Percentiles rank a stretch among this genome's conserved stretches.
phyloP scores from a whole-genome alignment of 35 echinoderm and acorn worm genomes.

The Holothuria glaberrima region DNA sequence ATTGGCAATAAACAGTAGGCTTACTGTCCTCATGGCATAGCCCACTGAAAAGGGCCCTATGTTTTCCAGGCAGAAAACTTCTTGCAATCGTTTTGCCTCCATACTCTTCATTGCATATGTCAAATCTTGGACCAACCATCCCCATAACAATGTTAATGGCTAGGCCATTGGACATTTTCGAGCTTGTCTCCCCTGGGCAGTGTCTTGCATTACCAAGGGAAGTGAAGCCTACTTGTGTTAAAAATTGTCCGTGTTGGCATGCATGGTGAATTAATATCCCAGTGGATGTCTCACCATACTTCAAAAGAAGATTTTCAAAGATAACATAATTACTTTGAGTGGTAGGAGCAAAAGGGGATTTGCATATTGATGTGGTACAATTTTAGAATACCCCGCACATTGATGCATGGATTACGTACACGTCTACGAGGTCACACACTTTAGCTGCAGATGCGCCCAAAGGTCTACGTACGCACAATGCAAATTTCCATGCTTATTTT shows the following conservation, averaged over 20 bases:
- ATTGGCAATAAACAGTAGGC: too few relatives aligned
- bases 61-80: not conserved
- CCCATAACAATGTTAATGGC: constrained; percentile 30
- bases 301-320: constrained; percentile 11
- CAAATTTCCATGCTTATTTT: too few relatives aligned
- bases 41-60: too few relatives aligned
- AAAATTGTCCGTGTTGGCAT: not conserved
- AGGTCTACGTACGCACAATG: too few relatives aligned
- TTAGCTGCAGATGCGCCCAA: too few relatives aligned
- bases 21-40: too few relatives aligned
- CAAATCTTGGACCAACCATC: not conserved
- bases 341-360: constrained; percentile 9
- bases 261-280: too few relatives aligned
- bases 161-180: not conserved
- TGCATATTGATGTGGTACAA: too few relatives aligned
- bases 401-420: too few relatives aligned
- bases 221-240: not conserved
- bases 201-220: not conserved
- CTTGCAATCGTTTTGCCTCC: not conserved
- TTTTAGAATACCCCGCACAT: too few relatives aligned
- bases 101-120: constrained; percentile 27
- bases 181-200: not conserved
- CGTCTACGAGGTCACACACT: too few relatives aligned
- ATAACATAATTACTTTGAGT: constrained; percentile 17
- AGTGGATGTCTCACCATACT: too few relatives aligned